Evolutionary conservation across 2,888 invertebrate species (phyloP), one percentile per base, ranked within the genome.

Genomic region (Phalangium opilio): DNA sequence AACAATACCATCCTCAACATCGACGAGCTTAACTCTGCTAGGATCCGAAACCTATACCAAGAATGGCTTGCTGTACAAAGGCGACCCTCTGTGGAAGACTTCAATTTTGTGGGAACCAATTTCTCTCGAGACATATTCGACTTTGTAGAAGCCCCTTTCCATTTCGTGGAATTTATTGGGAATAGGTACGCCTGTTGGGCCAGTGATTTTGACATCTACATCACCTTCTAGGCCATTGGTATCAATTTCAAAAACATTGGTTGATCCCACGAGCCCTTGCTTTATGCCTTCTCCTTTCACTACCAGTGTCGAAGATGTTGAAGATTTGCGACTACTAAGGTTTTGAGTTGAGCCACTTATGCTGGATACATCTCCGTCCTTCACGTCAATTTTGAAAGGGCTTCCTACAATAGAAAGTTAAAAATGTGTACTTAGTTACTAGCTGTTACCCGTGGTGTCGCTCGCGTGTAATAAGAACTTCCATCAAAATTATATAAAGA

Each of bases 91-190:
- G 57, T 75, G 76, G 34, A 75, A 72, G 20, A 79, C 72, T 14
- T 77, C 74, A 49, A 89, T 77, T 34, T 77, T 72, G 60, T 85
- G 82, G 12, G 75, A 73, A 2, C 87, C 86, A 3, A 84, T 81
- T 52, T 75, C 72, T 53, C 75, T 74, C 0, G 84, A 82, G 2
- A 79, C 77, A 66, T 85, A 85, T 59, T 83, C 83, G 0, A 83
- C 77, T 0, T 80, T 70, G 45, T 70, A 57, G 70, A 63, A 67
- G 58, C 63, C 63, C 45, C 58, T 59, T 14, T 59, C 60, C 20
- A 63, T 59, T 45, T 47, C 65, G 55, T 59, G 67, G 63, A 59
- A 67, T 61, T 67, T 44, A 61, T 66, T 49, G 59, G 70, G 68
- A 51, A 73, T 67, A 8, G 67, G 64, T 19, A 67, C 65, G 36